These are phyloP conservation scores for Parauchenoglanis punctatus DNA, from an alignment of 2,797 vertebrate species.

Conservation along the genomic window DNA sequence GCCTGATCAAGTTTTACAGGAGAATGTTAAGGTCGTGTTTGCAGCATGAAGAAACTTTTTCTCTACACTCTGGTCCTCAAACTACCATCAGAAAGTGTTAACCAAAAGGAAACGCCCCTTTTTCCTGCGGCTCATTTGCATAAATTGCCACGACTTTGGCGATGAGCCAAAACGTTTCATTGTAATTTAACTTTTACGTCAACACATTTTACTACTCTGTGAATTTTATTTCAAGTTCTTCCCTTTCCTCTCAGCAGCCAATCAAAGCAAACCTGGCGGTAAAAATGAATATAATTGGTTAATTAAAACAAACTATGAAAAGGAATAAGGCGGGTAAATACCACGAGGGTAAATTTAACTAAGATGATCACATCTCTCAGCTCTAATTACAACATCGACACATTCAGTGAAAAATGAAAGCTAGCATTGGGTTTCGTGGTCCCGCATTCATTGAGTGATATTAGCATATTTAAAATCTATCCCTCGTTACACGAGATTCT, in stretches of 20 bases:
- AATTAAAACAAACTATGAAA: background rate
- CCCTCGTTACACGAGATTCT: background rate
- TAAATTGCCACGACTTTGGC: background rate
- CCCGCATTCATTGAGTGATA: background rate
- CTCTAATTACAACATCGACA: background rate
- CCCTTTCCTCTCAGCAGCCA: background rate
- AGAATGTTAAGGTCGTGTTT: slow-evolving; percentile 62
- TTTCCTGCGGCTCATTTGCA: background rate
- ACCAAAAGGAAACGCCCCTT: background rate
- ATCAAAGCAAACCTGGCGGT: background rate
- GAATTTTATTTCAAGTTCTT: background rate
- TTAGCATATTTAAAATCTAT: background rate
- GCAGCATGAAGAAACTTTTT: background rate
- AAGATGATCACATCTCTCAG: background rate
- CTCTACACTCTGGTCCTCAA: background rate
- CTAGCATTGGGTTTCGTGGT: background rate
- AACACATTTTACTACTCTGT: too few species aligned
- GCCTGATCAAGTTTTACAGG: slow-evolving; percentile 73
- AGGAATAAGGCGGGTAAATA: background rate
- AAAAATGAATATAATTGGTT: background rate
- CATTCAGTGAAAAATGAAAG: background rate
- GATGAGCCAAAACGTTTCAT: background rate
- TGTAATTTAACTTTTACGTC: background rate
- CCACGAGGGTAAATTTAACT: background rate
- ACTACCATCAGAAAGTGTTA: background rate